Conservation (phyloP, 2,797 vertebrate genomes). For the Notoglanidium macrostoma region DNA sequence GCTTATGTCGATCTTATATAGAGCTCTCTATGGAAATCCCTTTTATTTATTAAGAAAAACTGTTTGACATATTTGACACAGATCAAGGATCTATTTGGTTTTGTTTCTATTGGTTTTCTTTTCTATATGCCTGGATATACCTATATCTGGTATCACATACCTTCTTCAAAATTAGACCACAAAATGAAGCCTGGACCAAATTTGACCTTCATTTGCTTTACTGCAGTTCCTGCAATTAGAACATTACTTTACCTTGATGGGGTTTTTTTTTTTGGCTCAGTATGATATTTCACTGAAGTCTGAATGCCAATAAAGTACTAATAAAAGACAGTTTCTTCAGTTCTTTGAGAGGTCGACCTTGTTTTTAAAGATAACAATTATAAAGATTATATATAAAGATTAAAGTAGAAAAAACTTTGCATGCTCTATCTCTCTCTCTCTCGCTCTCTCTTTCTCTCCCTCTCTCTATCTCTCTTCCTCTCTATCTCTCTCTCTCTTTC, state of each 20-base stretch:
- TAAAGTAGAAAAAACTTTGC: background rate
- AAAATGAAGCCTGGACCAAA: background rate
- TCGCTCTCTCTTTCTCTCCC: background rate
- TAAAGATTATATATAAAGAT: too few species aligned
- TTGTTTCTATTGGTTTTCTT: background rate
- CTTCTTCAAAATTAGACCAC: background rate
- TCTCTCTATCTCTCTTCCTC: background rate
- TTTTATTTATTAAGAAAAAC: background rate
- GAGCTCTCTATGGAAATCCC: background rate
- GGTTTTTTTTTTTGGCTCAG: background rate
- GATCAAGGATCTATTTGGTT: background rate
- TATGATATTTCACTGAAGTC: constrained; percentile 51
- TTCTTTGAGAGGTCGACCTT: constrained; percentile 46
- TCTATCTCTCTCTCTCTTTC: too few species aligned
- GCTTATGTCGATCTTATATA: background rate
- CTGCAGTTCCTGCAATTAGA: background rate
- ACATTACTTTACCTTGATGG: background rate
- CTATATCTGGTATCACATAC: background rate
- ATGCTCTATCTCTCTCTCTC: background rate
- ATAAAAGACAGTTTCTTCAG: constrained; percentile 54
- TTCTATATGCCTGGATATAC: background rate
- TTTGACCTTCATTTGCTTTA: background rate
- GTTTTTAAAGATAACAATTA: constrained; percentile 32
- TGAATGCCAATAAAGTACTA: constrained; percentile 44
- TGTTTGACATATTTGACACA: background rate